Conservation (phyloP, 2,888 invertebrate species). For the Caprella mutica region DNA sequence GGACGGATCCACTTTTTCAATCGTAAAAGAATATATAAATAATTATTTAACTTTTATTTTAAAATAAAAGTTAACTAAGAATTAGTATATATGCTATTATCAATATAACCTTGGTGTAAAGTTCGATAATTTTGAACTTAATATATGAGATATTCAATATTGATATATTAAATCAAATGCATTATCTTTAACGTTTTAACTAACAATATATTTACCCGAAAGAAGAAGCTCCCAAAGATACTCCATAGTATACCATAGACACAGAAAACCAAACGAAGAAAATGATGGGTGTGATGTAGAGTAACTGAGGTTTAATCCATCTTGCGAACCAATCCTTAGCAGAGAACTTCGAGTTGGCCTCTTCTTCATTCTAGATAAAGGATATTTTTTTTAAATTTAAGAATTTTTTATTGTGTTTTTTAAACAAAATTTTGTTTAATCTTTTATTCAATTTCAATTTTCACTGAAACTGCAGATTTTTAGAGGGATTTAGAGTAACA, state of each 20-base stretch:
- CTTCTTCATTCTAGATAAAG: not conserved
- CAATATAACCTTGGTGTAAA: too few relatives aligned
- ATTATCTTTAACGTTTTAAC: too few relatives aligned
- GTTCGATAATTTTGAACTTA: not conserved
- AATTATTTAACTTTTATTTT: not conserved
- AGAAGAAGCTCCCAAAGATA: conserved; percentile 22
- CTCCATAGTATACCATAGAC: conserved; percentile 27
- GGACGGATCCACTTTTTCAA: too few relatives aligned
- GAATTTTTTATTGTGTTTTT: too few relatives aligned
- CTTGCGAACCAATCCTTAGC: not conserved
- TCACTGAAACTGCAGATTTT: too few relatives aligned
- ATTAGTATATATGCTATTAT: not conserved
- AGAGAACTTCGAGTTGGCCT: not conserved
- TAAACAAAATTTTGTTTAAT: too few relatives aligned
- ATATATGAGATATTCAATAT: not conserved
- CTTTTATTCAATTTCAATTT: too few relatives aligned
- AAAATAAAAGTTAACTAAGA: not conserved
- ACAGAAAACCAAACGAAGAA: conserved; percentile 27
- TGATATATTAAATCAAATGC: too few relatives aligned
- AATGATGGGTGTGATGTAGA: not conserved
- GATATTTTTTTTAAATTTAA: not conserved
- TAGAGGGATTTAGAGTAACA: too few relatives aligned
- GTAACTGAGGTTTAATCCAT: conserved; percentile 4
- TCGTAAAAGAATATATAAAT: too few relatives aligned
- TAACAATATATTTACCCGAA: conserved; percentile 13